Evolutionary conservation across 2,797 vertebrate genomes (phyloP), one percentile per base, ranked within the genome.

Genomic region (Enteromius afrohamiltoni): DNA sequence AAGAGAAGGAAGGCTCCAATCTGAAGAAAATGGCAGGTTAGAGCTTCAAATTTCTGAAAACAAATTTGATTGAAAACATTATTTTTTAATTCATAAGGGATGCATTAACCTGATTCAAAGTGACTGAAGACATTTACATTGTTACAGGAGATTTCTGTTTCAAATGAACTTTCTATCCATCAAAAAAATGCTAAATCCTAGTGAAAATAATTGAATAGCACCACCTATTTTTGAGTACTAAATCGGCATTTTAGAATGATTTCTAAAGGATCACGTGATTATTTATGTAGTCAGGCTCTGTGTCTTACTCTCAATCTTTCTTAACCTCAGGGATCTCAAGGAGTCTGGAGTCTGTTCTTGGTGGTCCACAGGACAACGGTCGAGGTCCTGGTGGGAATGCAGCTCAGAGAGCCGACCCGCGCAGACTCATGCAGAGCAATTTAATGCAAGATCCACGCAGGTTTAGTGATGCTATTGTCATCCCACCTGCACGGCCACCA

Each of bases 11-110:
- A 6, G 77, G 29, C 29, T 92, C 91, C 82, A 95, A 96, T 88
- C 90, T 96, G 81, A 86, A 90, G 86, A 93, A 88, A 88, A 95
- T 96, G 95, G 77, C 93, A 93, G 95, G 95, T 96, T 84, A 69
- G 83, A 49, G 37, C 31, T 47, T 45, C 17, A 77, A 77, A 51
- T 51, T 40, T 71, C 9, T 45, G 1, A 49, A 71, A 0, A 49
- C 21, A 51, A n/a, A n/a, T n/a, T n/a, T n/a, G n/a, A n/a, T n/a
- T n/a, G n/a, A n/a, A n/a, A n/a, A n/a, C n/a, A n/a, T n/a, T 1
- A 1, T 4, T 73, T 73, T 26, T 49, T 26, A 1, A 29, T 49
- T 21, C 4, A 9, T 49, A 49, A 73, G 47, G 42, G 42, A 19
- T 47, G 45, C 23, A 19, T 49, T 71, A 10, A 29, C 19, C 29